These are phyloP conservation scores for Zoanthus sociatus DNA, from an alignment of 92 coral and sea anemone genomes.

Conservation along the genomic window DNA sequence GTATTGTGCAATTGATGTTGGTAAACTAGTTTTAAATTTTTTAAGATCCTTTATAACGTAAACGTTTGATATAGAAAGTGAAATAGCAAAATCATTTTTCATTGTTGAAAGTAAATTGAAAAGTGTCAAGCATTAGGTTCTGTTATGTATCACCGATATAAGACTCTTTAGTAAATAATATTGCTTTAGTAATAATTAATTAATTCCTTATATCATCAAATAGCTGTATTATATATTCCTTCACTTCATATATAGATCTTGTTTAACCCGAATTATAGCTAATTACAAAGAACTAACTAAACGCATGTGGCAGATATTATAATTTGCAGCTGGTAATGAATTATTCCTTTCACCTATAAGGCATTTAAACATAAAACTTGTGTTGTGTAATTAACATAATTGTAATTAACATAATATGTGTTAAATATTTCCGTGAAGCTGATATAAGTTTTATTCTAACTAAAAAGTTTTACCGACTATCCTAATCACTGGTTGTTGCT, in stretches of 20 bases:
- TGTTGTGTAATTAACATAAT: background rate
- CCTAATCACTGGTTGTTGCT: background rate
- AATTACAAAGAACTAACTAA: background rate
- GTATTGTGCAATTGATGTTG: too few species aligned
- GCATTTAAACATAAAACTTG: background rate
- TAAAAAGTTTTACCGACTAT: background rate
- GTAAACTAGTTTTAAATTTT: too few species aligned
- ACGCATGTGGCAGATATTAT: background rate
- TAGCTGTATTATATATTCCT: background rate
- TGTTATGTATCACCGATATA: background rate
- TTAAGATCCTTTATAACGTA: too few species aligned
- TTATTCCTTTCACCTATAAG: background rate
- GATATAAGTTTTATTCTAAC: background rate
- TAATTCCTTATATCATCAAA: background rate
- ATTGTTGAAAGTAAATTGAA: too few species aligned
- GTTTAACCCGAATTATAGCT: background rate
- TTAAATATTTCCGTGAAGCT: background rate
- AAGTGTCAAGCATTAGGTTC: too few species aligned
- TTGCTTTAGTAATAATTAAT: background rate
- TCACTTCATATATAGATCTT: background rate
- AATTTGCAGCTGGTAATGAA: background rate
- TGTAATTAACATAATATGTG: background rate
- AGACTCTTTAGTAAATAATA: background rate
- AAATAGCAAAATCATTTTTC: too few species aligned
- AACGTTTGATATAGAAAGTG: too few species aligned